Conservation (phyloP, 2,113 vertebrate species). For the Tyrannus savana region DNA sequence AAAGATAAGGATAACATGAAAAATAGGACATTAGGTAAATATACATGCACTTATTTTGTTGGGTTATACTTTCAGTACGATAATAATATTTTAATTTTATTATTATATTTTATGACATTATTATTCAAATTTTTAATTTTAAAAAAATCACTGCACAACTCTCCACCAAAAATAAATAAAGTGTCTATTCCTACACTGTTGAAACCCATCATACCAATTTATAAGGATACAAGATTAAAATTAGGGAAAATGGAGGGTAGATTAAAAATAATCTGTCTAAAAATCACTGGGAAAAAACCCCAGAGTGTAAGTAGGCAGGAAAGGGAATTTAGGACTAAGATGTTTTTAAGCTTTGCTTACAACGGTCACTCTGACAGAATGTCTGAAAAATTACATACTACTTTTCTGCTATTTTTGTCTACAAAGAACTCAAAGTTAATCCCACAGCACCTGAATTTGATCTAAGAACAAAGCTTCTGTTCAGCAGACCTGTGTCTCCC, state of each 20-base stretch:
- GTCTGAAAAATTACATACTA: background rate
- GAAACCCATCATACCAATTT: background rate
- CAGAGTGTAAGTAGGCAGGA: background rate
- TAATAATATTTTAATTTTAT: background rate
- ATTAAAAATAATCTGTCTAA: background rate
- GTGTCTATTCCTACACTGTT: background rate
- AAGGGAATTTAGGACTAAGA: background rate
- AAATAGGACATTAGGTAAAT: background rate
- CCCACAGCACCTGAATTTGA: conserved; percentile 35
- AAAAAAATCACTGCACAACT: background rate
- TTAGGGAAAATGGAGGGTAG: background rate
- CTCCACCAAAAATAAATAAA: background rate
- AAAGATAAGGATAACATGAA: background rate
- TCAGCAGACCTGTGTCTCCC: background rate
- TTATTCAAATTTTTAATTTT: background rate
- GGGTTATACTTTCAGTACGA: background rate
- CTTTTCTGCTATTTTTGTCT: conserved; percentile 35
- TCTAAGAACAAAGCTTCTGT: conserved; percentile 35
- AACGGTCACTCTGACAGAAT: background rate
- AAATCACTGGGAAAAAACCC: background rate
- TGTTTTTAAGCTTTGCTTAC: background rate
- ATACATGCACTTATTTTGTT: background rate
- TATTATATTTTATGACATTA: background rate
- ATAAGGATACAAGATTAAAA: background rate
- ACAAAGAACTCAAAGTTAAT: conserved; percentile 50